phyloP scores from a whole-genome alignment of 2,113 vertebrate species.

The Apodemus sylvaticus region DNA sequence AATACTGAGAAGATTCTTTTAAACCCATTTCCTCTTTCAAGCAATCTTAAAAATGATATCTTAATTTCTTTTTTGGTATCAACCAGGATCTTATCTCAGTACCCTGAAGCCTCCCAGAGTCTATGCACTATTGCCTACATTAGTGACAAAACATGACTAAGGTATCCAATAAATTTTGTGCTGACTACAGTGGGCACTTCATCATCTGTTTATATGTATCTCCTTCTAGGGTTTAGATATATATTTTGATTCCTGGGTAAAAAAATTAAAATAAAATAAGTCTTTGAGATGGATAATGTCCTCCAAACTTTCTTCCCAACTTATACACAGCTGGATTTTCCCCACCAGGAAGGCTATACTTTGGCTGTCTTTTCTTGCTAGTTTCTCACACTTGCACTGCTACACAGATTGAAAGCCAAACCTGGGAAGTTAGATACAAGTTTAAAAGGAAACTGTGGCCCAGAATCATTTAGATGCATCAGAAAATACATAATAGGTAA shows the following conservation, averaged over 20 bases:
- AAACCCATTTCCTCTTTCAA: neutral
- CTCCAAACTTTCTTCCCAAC: neutral
- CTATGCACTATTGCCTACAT: neutral
- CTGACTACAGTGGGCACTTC: neutral
- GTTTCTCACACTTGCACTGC: neutral
- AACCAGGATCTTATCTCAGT: neutral
- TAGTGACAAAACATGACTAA: neutral
- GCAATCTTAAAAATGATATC: neutral
- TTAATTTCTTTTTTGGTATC: neutral
- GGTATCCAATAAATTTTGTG: neutral
- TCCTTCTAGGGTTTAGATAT: neutral
- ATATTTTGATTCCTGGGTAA: neutral
- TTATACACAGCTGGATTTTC: neutral
- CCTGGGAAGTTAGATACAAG: neutral
- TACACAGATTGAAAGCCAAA: neutral
- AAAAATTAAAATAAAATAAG: neutral
- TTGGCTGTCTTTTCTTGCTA: neutral
- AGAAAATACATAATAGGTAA: neutral
- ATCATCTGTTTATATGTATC: neutral
- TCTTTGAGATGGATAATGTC: neutral
- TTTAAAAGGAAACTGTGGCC: neutral
- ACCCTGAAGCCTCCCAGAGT: accelerated
- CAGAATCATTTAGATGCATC: neutral
- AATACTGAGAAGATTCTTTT: neutral
- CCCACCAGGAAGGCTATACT: neutral